Conservation (phyloP, 2,888 invertebrate species). For the Masnerella sp. region DNA sequence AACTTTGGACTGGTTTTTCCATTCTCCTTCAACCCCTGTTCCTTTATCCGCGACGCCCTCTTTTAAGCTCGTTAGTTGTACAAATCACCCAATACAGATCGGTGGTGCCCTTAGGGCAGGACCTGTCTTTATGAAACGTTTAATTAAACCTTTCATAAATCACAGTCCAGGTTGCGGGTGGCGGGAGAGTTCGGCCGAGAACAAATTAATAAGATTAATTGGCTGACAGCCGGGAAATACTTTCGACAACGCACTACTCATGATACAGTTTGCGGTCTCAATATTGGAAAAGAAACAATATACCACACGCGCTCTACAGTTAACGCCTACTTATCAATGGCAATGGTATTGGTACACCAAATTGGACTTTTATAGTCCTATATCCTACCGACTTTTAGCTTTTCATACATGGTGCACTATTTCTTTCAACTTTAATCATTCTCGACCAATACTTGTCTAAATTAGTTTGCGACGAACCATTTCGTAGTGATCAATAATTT, state of each 20-base stretch:
- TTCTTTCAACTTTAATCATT: too few relatives aligned
- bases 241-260: conserved; percentile 61
- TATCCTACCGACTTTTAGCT: too few relatives aligned
- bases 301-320: conserved; percentile 8
- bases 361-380: too few relatives aligned
- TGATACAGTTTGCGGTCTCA: conserved; percentile 50
- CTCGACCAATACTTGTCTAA: too few relatives aligned
- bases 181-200: conserved; percentile 62
- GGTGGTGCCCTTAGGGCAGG: conserved; percentile 63
- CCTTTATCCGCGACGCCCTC: conserved; percentile 55
- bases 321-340: conserved; percentile 36
- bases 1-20: conserved; percentile 31
- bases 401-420: too few relatives aligned
- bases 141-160: conserved; percentile 75
- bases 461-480: too few relatives aligned
- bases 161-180: conserved; percentile 57
- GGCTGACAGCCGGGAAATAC: conserved; percentile 74
- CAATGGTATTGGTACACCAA: conserved; percentile 1
- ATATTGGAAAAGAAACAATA: conserved; percentile 53
- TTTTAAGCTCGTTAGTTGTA: conserved; percentile 61
- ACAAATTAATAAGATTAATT: conserved; percentile 77
- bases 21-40: conserved; percentile 36
- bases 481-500: too few relatives aligned
- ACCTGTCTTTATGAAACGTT: conserved; percentile 72
- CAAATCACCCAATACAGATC: conserved; percentile 60